Conservation (phyloP, 2,113 vertebrate genomes). For the Pungitius pungitius region DNA sequence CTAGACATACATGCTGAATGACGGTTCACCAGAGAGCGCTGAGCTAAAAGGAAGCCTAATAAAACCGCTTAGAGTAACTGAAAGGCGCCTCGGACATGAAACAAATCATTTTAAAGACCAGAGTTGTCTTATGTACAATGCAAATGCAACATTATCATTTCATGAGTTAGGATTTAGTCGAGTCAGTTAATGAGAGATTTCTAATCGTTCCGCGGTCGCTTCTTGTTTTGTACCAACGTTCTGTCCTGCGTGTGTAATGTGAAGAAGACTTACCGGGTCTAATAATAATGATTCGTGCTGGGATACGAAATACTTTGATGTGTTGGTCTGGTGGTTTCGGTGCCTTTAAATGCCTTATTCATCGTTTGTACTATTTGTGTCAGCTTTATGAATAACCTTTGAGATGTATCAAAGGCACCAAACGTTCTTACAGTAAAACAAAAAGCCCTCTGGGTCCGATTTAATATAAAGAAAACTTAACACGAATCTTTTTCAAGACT, state of each 20-base stretch:
- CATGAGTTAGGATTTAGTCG: background rate
- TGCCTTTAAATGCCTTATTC: conserved; percentile 33
- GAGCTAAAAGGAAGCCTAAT: background rate
- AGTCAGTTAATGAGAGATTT: background rate
- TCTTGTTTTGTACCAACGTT: too few species aligned
- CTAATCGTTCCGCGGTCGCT: conserved; percentile 7
- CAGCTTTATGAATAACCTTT: conserved; percentile 50
- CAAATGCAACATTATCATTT: background rate
- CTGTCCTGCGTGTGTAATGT: background rate
- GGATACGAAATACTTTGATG: conserved; percentile 57
- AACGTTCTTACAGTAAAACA: conserved; percentile 41
- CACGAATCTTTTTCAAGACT: conserved; percentile 53
- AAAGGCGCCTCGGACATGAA: background rate
- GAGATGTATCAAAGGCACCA: conserved; percentile 44
- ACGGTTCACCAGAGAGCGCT: background rate
- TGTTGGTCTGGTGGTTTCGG: conserved; percentile 22
- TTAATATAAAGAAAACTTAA: conserved; percentile 50
- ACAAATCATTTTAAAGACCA: background rate
- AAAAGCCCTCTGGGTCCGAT: conserved; percentile 46
- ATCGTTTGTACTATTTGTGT: conserved; percentile 37
- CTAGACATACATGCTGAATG: background rate
- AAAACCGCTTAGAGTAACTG: background rate
- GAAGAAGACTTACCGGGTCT: conserved; percentile 25
- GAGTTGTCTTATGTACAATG: background rate
- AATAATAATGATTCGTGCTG: conserved; percentile 48